Conservation (phyloP, 2,888 invertebrate genomes). For the Serripes groenlandicus region DNA sequence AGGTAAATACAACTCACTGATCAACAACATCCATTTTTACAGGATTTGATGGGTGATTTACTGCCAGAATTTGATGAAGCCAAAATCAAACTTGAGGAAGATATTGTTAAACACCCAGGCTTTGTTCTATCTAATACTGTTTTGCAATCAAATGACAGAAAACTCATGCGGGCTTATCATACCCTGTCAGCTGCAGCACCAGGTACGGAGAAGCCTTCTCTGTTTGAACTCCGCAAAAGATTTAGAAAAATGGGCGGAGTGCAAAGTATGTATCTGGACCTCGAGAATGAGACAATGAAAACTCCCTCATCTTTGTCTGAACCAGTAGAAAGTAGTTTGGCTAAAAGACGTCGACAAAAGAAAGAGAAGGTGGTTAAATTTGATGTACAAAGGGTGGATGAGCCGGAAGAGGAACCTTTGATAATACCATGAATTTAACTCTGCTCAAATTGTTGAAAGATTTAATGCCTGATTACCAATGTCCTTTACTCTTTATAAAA, state of each 20-base stretch:
- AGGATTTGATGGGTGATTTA: slow-evolving; percentile 14
- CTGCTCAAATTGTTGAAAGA: too few species aligned
- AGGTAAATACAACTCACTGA: too few species aligned
- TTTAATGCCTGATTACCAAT: too few species aligned
- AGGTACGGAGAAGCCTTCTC: neutral
- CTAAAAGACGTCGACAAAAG: neutral
- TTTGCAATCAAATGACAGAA: neutral
- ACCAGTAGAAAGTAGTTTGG: neutral
- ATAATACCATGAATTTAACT: neutral
- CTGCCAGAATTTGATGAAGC: slow-evolving; percentile 16
- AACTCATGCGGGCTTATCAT: slow-evolving; percentile 17
- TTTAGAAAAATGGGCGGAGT: slow-evolving; percentile 25
- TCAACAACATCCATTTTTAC: too few species aligned
- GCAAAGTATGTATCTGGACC: slow-evolving; percentile 10
- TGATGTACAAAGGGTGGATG: slow-evolving; percentile 17
- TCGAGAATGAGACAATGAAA: neutral
- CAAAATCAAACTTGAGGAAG: slow-evolving; percentile 5
- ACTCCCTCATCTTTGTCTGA: neutral
- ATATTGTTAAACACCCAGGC: slow-evolving; percentile 4
- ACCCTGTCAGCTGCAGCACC: slow-evolving; percentile 5
- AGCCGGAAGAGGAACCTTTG: slow-evolving; percentile 4
- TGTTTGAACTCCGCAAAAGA: slow-evolving; percentile 22
- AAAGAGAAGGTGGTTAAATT: slow-evolving; percentile 16
- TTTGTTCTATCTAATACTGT: neutral
- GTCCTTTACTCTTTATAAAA: too few species aligned